Conservation (phyloP, 2,888 invertebrate genomes). For the Galerucella pusilla region DNA sequence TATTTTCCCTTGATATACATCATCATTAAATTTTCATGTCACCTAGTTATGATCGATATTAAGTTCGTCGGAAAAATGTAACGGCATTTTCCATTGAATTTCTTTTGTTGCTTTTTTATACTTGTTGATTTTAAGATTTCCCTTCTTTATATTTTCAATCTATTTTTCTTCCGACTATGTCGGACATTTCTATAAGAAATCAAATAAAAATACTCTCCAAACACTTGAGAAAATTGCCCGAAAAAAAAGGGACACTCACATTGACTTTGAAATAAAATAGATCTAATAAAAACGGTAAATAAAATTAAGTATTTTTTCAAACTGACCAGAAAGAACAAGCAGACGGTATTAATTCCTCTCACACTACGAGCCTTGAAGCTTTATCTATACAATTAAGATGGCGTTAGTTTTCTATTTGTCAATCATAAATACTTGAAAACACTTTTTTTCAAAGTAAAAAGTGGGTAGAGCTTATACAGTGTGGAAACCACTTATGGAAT, state of each 20-base stretch:
- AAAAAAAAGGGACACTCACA: background rate
- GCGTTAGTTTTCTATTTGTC: too few relatives aligned
- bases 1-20: background rate
- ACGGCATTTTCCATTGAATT: constrained; percentile 11
- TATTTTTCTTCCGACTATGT: background rate
- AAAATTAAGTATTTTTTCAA: too few relatives aligned
- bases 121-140: constrained; percentile 23
- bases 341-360: too few relatives aligned
- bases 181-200: constrained; percentile 21
- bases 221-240: constrained; percentile 23
- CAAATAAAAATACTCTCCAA: constrained; percentile 23
- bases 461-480: too few relatives aligned
- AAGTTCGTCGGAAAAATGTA: constrained; percentile 1
- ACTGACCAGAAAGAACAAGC: too few relatives aligned
- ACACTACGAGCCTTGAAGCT: too few relatives aligned
- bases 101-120: constrained; percentile 12
- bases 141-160: constrained; percentile 9
- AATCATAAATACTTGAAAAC: too few relatives aligned
- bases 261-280: background rate
- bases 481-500: too few relatives aligned
- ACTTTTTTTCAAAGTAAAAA: too few relatives aligned
- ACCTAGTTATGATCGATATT: constrained; percentile 1
- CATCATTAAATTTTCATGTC: background rate
- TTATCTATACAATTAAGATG: too few relatives aligned
- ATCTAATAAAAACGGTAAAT: too few relatives aligned